Conservation (phyloP, 2,888 invertebrate genomes). For the Eustalomyia histrio region DNA sequence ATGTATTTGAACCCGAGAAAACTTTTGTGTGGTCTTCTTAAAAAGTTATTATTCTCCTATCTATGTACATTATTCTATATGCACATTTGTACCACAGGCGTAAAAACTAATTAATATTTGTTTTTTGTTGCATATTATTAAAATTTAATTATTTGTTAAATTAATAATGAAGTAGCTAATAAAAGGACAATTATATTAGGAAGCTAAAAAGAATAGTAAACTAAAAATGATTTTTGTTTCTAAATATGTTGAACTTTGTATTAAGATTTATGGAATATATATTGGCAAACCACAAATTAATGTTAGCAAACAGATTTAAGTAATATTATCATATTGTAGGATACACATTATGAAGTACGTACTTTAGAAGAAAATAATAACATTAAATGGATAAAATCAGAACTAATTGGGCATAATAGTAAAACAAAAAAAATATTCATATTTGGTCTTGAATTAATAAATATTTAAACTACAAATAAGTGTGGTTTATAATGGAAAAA, state of each 20-base stretch:
- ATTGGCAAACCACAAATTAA: not conserved
- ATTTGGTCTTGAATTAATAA: no score
- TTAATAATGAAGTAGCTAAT: conserved; percentile 9
- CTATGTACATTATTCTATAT: no score
- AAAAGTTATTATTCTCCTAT: no score
- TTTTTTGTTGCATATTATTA: conserved; percentile 14
- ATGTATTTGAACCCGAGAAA: not conserved
- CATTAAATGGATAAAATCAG: no score
- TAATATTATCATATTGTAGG: not conserved
- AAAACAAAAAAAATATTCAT: no score
- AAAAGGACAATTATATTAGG: not conserved
- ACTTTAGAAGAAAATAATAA: no score
- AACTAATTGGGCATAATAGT: no score
- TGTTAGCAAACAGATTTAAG: not conserved
- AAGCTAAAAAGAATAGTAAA: not conserved
- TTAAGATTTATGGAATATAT: not conserved
- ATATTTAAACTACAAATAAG: no score
- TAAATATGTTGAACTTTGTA: not conserved
- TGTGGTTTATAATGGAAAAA: no score
- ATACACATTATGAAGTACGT: no score
- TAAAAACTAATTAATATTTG: conserved; percentile 48
- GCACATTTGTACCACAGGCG: conserved; percentile 12
- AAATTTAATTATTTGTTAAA: conserved; percentile 49
- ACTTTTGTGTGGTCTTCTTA: no score
- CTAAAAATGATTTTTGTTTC: not conserved